Evolutionary conservation across 2,113 vertebrate genomes (phyloP).

Genomic region (Kryptolebias marmoratus): DNA sequence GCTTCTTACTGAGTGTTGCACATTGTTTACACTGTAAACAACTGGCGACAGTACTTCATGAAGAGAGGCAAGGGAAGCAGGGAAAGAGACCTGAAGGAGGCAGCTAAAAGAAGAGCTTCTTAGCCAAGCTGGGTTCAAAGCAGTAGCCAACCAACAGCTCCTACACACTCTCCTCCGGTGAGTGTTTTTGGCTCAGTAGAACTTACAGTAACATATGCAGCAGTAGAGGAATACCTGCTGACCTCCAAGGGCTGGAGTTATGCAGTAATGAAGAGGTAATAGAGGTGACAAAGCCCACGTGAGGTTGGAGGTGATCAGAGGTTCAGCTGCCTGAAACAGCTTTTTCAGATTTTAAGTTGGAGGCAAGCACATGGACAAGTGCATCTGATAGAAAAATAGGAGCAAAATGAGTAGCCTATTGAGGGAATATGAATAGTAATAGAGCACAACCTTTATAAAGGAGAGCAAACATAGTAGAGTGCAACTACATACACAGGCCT

Average conservation of each 20-base stretch:
- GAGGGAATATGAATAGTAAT: too few species aligned
- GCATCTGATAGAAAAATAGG: neutral
- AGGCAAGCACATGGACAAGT: neutral
- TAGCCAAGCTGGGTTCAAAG: conserved; percentile 40
- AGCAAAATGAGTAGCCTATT: neutral
- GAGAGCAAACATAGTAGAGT: too few species aligned
- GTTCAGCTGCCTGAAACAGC: conserved; percentile 7
- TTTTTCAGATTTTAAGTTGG: conserved; percentile 9
- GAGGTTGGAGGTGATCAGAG: neutral
- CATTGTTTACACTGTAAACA: conserved; percentile 31
- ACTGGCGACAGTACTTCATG: neutral
- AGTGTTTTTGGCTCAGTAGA: conserved; percentile 17
- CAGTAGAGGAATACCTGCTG: conserved; percentile 32
- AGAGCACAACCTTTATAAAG: too few species aligned
- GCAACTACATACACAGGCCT: too few species aligned
- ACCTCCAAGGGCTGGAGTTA: conserved; percentile 10
- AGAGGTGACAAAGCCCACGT: conserved; percentile 1
- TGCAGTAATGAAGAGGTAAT: conserved; percentile 1
- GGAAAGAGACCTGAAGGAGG: conserved; percentile 29
- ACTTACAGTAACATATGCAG: conserved; percentile 34
- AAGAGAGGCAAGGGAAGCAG: conserved; percentile 9
- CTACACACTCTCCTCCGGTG: conserved; percentile 31
- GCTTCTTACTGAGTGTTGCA: neutral
- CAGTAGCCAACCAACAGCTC: conserved; percentile 25
- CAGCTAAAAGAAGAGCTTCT: conserved; percentile 34